These are phyloP conservation scores for Danaus chrysippus DNA, from an alignment of 2,888 invertebrate species.

Conservation along the genomic window DNA sequence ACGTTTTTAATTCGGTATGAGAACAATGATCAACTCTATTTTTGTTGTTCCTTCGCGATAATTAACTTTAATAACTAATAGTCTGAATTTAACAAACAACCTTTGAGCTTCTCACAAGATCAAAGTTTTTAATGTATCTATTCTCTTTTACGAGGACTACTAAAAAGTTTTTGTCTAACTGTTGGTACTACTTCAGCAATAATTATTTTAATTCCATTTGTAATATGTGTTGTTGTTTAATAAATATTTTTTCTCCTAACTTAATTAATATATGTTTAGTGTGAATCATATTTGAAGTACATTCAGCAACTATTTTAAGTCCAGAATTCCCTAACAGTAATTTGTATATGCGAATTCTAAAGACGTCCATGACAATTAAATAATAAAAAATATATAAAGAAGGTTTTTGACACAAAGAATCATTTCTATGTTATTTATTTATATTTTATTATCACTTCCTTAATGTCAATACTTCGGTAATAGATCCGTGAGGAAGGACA, in stretches of 20 bases:
- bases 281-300: too few relatives aligned
- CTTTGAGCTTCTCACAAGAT: neutral
- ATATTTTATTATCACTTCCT: neutral
- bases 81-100: neutral
- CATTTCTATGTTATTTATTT: constrained; percentile 8
- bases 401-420: neutral
- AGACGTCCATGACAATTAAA: too few relatives aligned
- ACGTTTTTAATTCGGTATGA: constrained; percentile 40
- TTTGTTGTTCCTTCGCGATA: neutral
- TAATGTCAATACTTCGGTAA: constrained; percentile 2
- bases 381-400: too few relatives aligned
- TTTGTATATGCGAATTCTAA: too few relatives aligned
- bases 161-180: neutral
- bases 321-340: too few relatives aligned
- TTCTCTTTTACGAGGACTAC: neutral
- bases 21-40: constrained; percentile 11
- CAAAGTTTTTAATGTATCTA: neutral
- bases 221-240: neutral
- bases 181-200: constrained; percentile 6
- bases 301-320: too few relatives aligned
- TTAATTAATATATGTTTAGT: neutral
- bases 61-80: neutral
- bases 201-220: neutral
- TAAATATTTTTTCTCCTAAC: neutral
- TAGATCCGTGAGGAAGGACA: constrained; percentile 69